Evolutionary conservation across 2,113 vertebrate genomes (phyloP), one percentile per base, ranked within the genome.

Genomic region (Nesoenas mayeri): DNA sequence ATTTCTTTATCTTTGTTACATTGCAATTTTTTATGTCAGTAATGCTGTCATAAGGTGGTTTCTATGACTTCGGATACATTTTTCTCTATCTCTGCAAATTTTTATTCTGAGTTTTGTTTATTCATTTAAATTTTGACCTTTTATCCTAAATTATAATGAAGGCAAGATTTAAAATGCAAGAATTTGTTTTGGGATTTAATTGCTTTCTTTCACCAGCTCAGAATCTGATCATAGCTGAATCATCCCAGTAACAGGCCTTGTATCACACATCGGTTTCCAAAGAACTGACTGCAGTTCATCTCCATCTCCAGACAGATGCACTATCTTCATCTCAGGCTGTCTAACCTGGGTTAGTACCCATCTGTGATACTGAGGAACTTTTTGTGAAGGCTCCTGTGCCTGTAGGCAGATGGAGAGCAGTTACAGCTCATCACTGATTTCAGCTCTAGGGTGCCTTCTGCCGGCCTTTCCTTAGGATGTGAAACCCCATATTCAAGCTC

Each of bases 151-250:
- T 66, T 66, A 77, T 40, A 72, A 61, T 25, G 29, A 62, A 81
- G 72, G 50, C 21, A 85, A 83, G 67, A 85, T 54, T 80, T 22
- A 86, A 86, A 92, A 93, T 56, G 22, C 26, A 89, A 73, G 19
- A 70, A 73, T 77, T 85, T 57, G n/a, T 40, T 25, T 58, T 54
- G 75, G 28, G 22, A 32, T 66, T 81, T 13, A 92, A 74, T 81
- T 69, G 26, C 5, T 73, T 83, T 44, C 60, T 83, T 91, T 78
- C 21, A 64, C 9, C 26, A 77, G 40, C 67, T 91, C 79, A 58
- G 79, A 85, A 72, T 54, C 15, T 47, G 31, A 51, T 78, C 62
- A 62, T 12, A 86, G n/a, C 44, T 94, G 82, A 89, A 61, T 89
- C 36, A 31, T 48, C 44, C 15, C 75, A 50, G 69, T 61, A 40